A percentile compares a stretch with the other conserved stretches of the same genome.
phyloP scores from a whole-genome alignment of 2,113 vertebrate genomes.

The Speoplatyrhinus poulsoni region DNA sequence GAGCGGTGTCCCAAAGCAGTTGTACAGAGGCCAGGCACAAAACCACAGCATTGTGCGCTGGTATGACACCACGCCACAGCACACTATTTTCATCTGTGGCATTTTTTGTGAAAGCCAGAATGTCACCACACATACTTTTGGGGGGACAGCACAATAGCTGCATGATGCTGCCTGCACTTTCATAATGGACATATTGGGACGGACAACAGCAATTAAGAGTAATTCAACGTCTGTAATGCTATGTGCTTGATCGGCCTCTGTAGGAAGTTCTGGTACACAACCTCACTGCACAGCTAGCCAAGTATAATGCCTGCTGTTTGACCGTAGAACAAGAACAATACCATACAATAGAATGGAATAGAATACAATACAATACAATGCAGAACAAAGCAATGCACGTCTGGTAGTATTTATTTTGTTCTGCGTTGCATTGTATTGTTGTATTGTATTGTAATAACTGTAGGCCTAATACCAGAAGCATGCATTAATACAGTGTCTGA shows the following conservation, averaged over 20 bases:
- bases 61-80: too few species aligned
- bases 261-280: neutral
- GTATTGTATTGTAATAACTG: too few species aligned
- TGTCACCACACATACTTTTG: neutral
- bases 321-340: neutral
- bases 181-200: neutral
- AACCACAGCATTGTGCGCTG: too few species aligned
- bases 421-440: too few species aligned
- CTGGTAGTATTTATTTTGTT: neutral
- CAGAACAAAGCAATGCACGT: too few species aligned
- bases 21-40: too few species aligned
- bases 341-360: too few species aligned
- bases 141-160: too few species aligned
- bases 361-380: too few species aligned
- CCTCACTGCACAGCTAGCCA: conserved; percentile 27
- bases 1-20: neutral
- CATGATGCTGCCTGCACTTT: neutral
- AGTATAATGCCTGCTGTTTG: conserved; percentile 35
- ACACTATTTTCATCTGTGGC: neutral
- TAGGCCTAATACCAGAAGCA: too few species aligned
- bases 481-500: too few species aligned
- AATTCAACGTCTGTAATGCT: neutral
- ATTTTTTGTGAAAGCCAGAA: neutral
- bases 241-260: neutral
- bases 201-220: too few species aligned